A percentile compares a stretch with the other conserved stretches of the same genome.
Conservation (phyloP, 2,797 vertebrate species). For the Poeciliopsis presidionis region DNA sequence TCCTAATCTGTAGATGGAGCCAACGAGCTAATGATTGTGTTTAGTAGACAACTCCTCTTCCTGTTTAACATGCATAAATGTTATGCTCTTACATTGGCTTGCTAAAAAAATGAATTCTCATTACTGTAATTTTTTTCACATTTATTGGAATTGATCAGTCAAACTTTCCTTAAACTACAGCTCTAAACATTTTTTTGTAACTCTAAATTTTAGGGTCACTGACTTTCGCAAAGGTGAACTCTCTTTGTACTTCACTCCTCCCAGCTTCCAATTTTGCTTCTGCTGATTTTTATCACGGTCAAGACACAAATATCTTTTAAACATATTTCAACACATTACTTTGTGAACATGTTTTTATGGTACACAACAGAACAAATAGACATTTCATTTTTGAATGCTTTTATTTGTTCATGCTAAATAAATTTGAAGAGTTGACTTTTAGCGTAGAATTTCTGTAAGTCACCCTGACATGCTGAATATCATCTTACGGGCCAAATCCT, state of each 20-base stretch:
- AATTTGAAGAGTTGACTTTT: background rate
- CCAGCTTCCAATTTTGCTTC: background rate
- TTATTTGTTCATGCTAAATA: background rate
- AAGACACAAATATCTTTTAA: background rate
- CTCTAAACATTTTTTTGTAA: background rate
- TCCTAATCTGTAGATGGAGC: slow-evolving; percentile 33
- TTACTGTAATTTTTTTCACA: background rate
- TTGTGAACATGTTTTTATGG: background rate
- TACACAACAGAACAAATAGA: background rate
- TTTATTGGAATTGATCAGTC: background rate
- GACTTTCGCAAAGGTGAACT: background rate
- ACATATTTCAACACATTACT: background rate
- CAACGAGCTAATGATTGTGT: slow-evolving; percentile 2
- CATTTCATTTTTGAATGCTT: background rate
- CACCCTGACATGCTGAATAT: background rate
- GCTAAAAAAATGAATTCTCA: background rate
- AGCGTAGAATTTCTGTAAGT: background rate
- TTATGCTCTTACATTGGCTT: background rate
- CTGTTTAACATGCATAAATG: background rate
- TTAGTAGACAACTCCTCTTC: background rate
- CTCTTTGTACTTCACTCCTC: background rate
- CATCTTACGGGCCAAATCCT: background rate
- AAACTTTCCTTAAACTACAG: background rate
- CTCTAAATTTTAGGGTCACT: background rate
- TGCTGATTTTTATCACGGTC: background rate